Base-by-base conservation (phyloP, 2,888 invertebrate genomes). In the Lissonota sp. region DNA sequence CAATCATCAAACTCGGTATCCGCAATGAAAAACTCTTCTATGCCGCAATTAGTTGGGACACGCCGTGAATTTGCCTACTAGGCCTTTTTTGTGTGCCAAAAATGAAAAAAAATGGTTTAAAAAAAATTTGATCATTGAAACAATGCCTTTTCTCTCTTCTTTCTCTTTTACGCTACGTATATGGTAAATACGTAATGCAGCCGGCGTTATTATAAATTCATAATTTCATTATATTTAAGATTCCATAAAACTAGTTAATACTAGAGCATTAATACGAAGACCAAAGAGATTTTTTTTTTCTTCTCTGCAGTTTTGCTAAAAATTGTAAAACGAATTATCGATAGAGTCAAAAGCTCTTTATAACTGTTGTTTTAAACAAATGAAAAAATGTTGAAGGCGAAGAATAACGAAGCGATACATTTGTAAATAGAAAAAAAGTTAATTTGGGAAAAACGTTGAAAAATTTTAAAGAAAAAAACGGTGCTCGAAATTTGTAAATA, bases 211-310 rank as follows among this genome's bases (percentile, higher is more conserved):
- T 67, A 82, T 83, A 83, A 83, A 83, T 81, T 83, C 71, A 72
- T 79, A 73, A 74, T 26, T 26, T 26, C 26, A 26, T 74, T 78
- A 78, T 83, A 77, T 77, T 81, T 67, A 82, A 84, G 83, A 79
- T 77, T 84, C 66, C 63, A 82, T 84, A 84, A 82, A 84, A 84
- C 83, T 84, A 84, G 79, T 84, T 84, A 84, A 84, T 84, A 83
- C 83, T 84, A 83, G 79, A 82, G 79, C 79, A 60, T 78, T 80
- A 77, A 71, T 84, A 84, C 80, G 82, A 84, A 84, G 82, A 84
- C 77, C 77, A 75, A 84, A 84, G 79, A 84, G 80, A 76, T 82
- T 71, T 55, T 62, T 75, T 55, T 57, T 55, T 55, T 55, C 58
- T 53, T 42, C 37, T 16, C 60, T 72, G 53, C 46, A n/a, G 16